Percentiles rank a stretch among this genome's conserved stretches.
Conservation (phyloP, 2,113 vertebrate genomes). For the Silurus asotus region DNA sequence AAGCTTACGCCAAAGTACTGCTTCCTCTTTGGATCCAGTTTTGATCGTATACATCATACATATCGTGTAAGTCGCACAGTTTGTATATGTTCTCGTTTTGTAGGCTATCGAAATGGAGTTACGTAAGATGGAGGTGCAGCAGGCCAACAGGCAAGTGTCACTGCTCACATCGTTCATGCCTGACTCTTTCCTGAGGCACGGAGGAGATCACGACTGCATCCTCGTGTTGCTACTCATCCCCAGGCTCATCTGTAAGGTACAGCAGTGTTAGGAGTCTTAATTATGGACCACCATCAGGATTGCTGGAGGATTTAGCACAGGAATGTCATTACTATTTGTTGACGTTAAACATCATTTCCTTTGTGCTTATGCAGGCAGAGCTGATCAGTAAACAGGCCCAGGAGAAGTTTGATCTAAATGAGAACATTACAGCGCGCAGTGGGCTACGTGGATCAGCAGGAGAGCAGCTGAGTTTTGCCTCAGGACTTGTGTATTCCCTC, state of each 20-base stretch:
- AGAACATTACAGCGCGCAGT: constrained; percentile 72
- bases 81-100: constrained; percentile 14
- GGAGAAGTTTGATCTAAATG: constrained; percentile 93
- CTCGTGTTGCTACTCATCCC: constrained; percentile 95
- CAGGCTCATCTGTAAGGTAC: constrained; percentile 93
- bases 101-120: constrained; percentile 99
- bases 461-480: constrained; percentile 94
- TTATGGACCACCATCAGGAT: background rate
- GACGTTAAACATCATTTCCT: background rate
- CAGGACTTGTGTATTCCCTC: constrained; percentile 89
- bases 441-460: constrained; percentile 81
- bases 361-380: constrained; percentile 77
- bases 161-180: constrained; percentile 97
- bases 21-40: background rate
- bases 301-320: background rate
- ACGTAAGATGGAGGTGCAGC: constrained; percentile 93
- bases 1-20: constrained; percentile 92
- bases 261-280: no score
- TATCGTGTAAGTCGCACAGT: background rate
- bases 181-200: constrained; percentile 92
- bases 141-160: constrained; percentile 90
- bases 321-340: background rate
- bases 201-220: constrained; percentile 95
- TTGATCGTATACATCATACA: background rate
- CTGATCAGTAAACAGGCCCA: constrained; percentile 93